Evolutionary conservation across 2,113 vertebrate species (phyloP).

Genomic region (Anoura caudifer): DNA sequence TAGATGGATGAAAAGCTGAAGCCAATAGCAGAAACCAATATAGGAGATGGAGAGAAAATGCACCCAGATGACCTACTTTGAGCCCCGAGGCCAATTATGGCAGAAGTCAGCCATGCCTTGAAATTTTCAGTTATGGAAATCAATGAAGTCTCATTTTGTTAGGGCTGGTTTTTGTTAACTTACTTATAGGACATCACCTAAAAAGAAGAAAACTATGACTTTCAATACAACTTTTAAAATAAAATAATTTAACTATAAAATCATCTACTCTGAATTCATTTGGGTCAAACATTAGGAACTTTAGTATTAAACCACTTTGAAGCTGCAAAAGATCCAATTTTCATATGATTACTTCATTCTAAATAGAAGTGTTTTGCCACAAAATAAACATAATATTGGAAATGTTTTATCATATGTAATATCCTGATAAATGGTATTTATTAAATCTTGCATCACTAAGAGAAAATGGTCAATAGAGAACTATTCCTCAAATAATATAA

Average conservation of each 20-base stretch:
- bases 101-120: not conserved
- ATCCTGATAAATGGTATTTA: not conserved
- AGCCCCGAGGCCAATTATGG: not conserved
- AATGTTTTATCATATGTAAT: not conserved
- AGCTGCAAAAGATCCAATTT: not conserved
- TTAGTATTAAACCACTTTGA: constrained; percentile 14
- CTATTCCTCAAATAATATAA: not conserved
- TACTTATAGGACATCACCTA: not conserved
- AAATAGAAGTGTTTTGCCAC: not conserved
- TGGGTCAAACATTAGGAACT: not conserved
- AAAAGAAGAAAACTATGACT: not conserved
- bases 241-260: not conserved
- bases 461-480: not conserved
- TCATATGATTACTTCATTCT: not conserved
- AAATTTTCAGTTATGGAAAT: not conserved
- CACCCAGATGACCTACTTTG: not conserved
- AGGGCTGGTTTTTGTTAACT: not conserved
- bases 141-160: not conserved
- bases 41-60: not conserved
- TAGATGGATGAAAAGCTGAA: not conserved
- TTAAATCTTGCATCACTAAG: not conserved
- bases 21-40: not conserved
- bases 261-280: not conserved
- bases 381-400: not conserved
- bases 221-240: not conserved